Evolutionary conservation across 2,113 vertebrate genomes (phyloP).

Genomic region (Neogale vison): DNA sequence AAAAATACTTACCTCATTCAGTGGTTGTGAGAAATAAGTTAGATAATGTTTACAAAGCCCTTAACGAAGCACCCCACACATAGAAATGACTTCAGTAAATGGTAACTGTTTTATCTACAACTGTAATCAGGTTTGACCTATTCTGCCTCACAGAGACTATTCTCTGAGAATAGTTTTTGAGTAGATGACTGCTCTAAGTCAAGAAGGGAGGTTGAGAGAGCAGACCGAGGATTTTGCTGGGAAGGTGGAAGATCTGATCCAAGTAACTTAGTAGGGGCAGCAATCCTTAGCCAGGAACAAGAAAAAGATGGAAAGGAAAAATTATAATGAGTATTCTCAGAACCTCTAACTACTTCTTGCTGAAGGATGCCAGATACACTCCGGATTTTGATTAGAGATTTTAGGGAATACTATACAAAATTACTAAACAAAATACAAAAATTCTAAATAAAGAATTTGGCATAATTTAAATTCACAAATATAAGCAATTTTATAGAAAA

Average conservation of each 20-base stretch:
- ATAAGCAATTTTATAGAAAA: neutral
- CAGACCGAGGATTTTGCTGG: neutral
- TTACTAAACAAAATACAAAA: neutral
- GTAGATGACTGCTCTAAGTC: neutral
- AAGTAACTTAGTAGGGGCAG: neutral
- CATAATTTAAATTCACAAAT: neutral
- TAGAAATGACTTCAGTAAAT: neutral
- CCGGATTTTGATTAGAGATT: neutral
- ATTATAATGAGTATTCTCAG: neutral
- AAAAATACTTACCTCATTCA: slow-evolving; percentile 3
- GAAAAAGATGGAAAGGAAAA: neutral
- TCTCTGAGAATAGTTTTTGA: neutral
- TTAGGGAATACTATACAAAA: neutral
- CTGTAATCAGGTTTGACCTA: neutral
- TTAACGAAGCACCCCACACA: neutral
- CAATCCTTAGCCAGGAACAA: neutral
- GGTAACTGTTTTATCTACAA: neutral
- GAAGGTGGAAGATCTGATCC: neutral
- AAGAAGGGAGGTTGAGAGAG: neutral
- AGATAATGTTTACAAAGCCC: slow-evolving; percentile 55
- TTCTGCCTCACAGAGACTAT: neutral
- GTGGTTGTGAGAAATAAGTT: slow-evolving; percentile 51
- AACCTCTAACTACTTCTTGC: neutral
- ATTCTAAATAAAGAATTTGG: neutral
- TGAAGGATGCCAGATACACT: neutral